These are phyloP conservation scores for Palythoa grandis DNA, from an alignment of 92 coral and sea anemone species.

Conservation along the genomic window DNA sequence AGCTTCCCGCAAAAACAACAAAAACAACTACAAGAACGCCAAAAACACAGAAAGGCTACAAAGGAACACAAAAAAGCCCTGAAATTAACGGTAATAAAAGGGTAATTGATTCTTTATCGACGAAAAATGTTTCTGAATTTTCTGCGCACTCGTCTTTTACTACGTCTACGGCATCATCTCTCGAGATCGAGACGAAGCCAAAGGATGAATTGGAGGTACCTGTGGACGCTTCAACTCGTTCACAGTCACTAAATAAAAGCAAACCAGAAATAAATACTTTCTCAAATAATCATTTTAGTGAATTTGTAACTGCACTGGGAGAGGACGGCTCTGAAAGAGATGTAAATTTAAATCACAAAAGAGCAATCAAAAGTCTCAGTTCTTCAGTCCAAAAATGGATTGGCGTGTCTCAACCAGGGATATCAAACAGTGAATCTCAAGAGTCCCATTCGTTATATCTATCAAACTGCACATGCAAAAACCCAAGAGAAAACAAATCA, in stretches of 20 bases:
- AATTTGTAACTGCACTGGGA: not conserved
- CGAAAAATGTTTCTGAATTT: not conserved
- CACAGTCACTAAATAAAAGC: conserved; percentile 29
- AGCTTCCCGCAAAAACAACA: not conserved
- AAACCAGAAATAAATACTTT: not conserved
- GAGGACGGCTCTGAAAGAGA: not conserved
- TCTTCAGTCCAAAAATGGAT: conserved; percentile 30
- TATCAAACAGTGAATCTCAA: not conserved
- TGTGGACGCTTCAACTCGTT: conserved; percentile 27
- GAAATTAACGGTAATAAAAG: not conserved
- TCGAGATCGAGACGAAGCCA: not conserved
- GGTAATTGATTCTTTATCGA: not conserved
- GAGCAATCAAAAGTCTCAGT: not conserved
- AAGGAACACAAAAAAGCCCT: conserved; percentile 4
- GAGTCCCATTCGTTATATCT: not conserved
- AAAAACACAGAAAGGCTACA: not conserved
- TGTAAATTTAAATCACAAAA: not conserved
- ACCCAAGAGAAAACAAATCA: conserved; percentile 7
- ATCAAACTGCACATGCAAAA: not conserved
- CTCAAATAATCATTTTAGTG: conserved; percentile 1
- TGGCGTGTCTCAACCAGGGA: not conserved
- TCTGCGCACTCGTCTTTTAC: conserved; percentile 20
- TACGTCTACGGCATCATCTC: not conserved
- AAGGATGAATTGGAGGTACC: conserved; percentile 5
- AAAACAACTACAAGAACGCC: not conserved